Evolutionary conservation across 1,140 invertebrate genomes (phyloP), one percentile per base, ranked within the genome.

Genomic region (Oedothorax gibbosus): DNA sequence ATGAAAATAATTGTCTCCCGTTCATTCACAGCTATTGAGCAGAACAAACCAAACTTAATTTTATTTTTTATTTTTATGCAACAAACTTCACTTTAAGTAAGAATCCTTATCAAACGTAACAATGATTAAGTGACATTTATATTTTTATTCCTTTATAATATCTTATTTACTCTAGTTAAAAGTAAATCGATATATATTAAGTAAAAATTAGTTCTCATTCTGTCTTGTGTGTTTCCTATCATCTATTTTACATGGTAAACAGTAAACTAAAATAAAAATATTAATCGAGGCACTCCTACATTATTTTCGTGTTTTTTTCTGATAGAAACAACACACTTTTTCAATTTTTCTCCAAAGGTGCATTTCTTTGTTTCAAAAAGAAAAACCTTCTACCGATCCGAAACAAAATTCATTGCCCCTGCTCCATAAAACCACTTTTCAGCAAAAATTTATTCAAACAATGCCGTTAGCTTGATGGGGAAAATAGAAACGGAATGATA

Each of bases 371-470:
- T 5, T 35, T 35, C 35, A 5, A 35, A 35, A 35, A 35, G 35
- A 35, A 35, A 1, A 62, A 18, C 21, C 35, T 18, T 51, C 60
- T 49, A 65, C 0, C 35, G 9, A 65, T 77, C 65, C 49, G 7
- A 50, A 50, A 50, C 12, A 77, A 64, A 77, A 77, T 65, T 64
- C 60, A 77, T 77, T 60, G 14, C 53, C 60, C 14, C 60, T 50
- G 14, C 35, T 21, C 56, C 49, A 77, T 64, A 64, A 64, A 77
- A 77, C 65, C 75, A 64, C 75, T 77, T 77, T 77, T 77, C 75
- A 77, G 62, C 75, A 50, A 15, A 62, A 75, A 75, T 75, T 75
- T 75, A 75, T 75, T 75, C 54, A 75, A 75, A 75, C 72, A 75
- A 75, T 57, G 72, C 72, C 54, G 72, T 75, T 49, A 75, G 57